Base-by-base conservation (phyloP, 2,888 invertebrate species). In the Phymatocera aterrima region DNA sequence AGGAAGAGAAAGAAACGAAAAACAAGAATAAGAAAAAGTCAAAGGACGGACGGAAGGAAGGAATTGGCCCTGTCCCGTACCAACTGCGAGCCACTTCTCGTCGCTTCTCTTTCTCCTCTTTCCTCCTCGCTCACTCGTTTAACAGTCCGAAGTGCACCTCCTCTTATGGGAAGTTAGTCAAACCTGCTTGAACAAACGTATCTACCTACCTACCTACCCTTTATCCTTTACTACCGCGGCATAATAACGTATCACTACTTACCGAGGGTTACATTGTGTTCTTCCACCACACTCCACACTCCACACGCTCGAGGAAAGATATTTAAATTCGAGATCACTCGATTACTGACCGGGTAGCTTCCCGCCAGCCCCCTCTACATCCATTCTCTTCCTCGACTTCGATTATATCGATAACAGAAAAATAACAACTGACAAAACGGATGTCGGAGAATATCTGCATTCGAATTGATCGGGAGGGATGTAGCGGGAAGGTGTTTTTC, bases 131-230 rank as follows among this genome's bases (percentile, higher is more conserved):
- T 12, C 65, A 6, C 65, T 57, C 60, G 57, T 72, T 51, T 54
- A n/a, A 54, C n/a, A 72, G 72, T 51, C 40, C 57, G 24, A 40
- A 75, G 81, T 77, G 79, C 74, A 77, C 72, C 78, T 78, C 81
- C 81, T 80, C 81, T 82, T 82, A 82, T 78, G 81, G 82, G 79
- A 80, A 75, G 43, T 75, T 24, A 54, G 72, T 72, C 31, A 10
- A 34, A 34, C 34, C 28, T 18, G 31, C 48, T 31, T 28, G 31
- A 24, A 34, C 34, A 31, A 24, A 31, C 51, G 18, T 34, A 48
- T 34, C 24, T 24, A 31, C 48, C 24, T 51, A 48, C 68, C n/a
- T 28, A 18, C n/a, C 8, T n/a, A n/a, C n/a, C n/a, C n/a, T n/a
- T n/a, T n/a, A n/a, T n/a, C n/a, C n/a, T n/a, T 4, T 43, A 21